Evolutionary conservation across 2,113 vertebrate genomes (phyloP).

Genomic region (Anas platyrhynchos): DNA sequence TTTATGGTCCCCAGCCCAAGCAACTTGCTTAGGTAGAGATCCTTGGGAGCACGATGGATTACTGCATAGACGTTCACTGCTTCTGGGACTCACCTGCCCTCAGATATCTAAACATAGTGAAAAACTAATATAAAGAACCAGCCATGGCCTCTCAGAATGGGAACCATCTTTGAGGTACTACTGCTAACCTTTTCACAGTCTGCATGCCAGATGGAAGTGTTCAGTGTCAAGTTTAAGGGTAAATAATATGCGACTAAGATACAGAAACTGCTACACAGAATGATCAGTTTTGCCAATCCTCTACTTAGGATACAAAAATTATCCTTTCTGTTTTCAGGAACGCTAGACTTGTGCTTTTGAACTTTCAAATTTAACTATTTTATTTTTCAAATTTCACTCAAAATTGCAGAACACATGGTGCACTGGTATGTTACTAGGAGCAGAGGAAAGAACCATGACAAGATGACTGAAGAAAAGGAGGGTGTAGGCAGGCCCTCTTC

Average conservation of each 20-base stretch:
- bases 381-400: not conserved
- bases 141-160: not conserved
- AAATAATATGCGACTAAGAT: not conserved
- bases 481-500: not conserved
- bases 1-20: not conserved
- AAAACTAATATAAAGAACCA: not conserved
- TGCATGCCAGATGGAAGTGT: rapidly evolving
- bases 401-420: not conserved
- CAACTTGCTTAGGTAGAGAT: not conserved
- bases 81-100: not conserved
- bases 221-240: not conserved
- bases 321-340: not conserved
- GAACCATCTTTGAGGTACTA: not conserved
- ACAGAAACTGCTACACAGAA: not conserved
- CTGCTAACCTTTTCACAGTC: not conserved
- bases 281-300: not conserved
- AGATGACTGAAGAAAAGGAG: not conserved
- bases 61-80: rapidly evolving
- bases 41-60: not conserved
- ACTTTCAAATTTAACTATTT: not conserved
- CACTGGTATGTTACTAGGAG: not conserved
- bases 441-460: not conserved
- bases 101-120: not conserved
- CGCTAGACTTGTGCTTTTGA: not conserved
- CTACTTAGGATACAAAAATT: not conserved